These are phyloP conservation scores for Pipistrellus pipistrellus DNA, from an alignment of 2,797 vertebrate species.

Conservation along the genomic window DNA sequence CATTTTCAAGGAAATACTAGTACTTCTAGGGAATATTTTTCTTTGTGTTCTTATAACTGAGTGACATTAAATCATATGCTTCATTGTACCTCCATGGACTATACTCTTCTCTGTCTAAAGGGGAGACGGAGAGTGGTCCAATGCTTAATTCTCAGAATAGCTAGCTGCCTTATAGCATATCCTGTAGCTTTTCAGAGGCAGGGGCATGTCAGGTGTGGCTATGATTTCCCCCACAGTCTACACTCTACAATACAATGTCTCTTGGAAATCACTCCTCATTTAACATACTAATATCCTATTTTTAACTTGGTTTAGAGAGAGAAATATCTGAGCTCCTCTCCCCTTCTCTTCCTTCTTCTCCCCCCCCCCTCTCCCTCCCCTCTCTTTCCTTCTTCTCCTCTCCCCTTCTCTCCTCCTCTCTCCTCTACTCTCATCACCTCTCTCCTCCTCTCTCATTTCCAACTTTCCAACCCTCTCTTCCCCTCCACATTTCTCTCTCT, in stretches of 20 bases:
- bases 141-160: background rate
- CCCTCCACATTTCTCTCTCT: background rate
- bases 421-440: too few species aligned
- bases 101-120: background rate
- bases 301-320: constrained; percentile 57
- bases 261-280: background rate
- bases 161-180: background rate
- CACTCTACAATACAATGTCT: background rate
- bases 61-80: background rate
- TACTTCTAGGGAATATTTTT: constrained; percentile 47
- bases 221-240: background rate
- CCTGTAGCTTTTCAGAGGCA: background rate
- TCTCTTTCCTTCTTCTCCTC: too few species aligned
- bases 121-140: background rate
- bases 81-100: constrained; percentile 43
- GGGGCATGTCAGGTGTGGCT: background rate
- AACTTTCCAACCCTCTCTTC: too few species aligned
- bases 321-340: constrained; percentile 20
- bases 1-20: constrained; percentile 68
- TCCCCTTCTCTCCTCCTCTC: too few species aligned
- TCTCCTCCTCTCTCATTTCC: too few species aligned
- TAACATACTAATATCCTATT: background rate
- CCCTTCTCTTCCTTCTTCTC: too few species aligned
- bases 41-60: constrained; percentile 69
- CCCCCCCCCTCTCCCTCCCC: background rate